Evolutionary conservation across 2,113 vertebrate species (phyloP).

Genomic region (Callipepla californica): DNA sequence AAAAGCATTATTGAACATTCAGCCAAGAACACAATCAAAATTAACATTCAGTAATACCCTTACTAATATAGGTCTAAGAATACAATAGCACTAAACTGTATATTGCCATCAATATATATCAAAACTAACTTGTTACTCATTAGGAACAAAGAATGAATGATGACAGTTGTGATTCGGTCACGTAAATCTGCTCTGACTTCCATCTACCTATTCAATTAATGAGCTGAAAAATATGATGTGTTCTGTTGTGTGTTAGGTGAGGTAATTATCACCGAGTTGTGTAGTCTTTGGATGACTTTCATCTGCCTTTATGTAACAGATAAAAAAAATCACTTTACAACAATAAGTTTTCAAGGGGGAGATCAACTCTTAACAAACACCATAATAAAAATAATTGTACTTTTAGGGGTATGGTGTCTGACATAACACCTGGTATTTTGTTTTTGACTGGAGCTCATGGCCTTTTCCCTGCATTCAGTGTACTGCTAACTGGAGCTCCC

Average conservation of each 20-base stretch:
- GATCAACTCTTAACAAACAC: not conserved
- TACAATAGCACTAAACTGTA: not conserved
- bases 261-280: not conserved
- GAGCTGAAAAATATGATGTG: not conserved
- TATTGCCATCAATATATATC: not conserved
- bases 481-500: not conserved
- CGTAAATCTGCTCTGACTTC: not conserved
- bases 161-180: rapidly evolving
- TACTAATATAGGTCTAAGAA: not conserved
- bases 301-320: not conserved
- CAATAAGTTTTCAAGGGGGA: not conserved
- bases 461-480: not conserved
- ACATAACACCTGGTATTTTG: not conserved
- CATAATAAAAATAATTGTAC: not conserved
- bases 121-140: not conserved
- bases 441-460: not conserved
- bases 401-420: not conserved
- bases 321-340: not conserved
- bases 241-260: not conserved
- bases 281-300: not conserved
- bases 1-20: not conserved
- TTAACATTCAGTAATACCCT: not conserved
- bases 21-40: conserved; percentile 4
- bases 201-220: not conserved
- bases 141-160: not conserved